Evolutionary conservation across 2,797 vertebrate species (phyloP), one percentile per base, ranked within the genome.

Genomic region (Tapirus indicus): DNA sequence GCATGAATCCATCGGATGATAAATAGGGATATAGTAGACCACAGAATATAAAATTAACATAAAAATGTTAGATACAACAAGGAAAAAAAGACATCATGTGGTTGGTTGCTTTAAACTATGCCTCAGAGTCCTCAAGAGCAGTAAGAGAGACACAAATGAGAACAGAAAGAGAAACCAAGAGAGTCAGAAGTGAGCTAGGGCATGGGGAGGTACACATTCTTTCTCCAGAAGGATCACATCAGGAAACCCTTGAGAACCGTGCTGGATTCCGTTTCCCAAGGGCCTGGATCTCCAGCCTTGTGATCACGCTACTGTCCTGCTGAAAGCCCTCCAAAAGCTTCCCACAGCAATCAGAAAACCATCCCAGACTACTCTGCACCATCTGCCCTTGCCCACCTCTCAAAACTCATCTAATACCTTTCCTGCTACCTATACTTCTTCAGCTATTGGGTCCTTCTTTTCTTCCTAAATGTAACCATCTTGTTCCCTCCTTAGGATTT

Each of bases 21-120:
- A 92, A 87, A 32, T 9, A 71, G 11, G 32, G 44, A 68, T 52
- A 47, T 2, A 29, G 38, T 27, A 44, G 41, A 78, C 9, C 35
- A 35, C 4, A 49, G 77, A 68, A 47, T 54, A 84, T 32, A 88
- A 80, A 74, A 85, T 92, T 52, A 38, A 72, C 44, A 89, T 62
- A 12, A 83, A 79, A 21, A 20, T 64, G 52, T 93, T 86, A 95
- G 78, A 62, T 78, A 17, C 88, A 78, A 91, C 7, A 32, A 27
- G 35, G 27, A 44, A 20, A 74, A 82, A 41, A 29, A 88, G 66
- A 17, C 44, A 79, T 60, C 14, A 3, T 52, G 6, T n/a, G 11
- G 35, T 64, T 47, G 38, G 13, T 64, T 64, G 27, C 60, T 86
- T 97, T 96, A 64, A 58, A 38, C 72, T 79, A 35, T 25, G 47